These are phyloP conservation scores for Liodrosophila aerea DNA, from an alignment of 2,888 invertebrate species.

Conservation along the genomic window DNA sequence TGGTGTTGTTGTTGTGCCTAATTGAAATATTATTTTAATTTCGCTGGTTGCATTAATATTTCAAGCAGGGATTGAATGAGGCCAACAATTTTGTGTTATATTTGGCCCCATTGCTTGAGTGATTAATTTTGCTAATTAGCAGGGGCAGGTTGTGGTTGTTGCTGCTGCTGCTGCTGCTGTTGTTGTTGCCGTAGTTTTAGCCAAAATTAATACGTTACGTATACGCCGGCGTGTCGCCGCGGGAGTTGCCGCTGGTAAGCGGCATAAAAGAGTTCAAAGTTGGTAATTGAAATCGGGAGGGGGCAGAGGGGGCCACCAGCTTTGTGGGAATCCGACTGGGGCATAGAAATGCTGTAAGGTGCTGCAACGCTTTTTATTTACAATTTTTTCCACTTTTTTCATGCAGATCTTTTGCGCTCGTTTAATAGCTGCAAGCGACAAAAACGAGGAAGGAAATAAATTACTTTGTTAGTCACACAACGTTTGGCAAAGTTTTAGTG, in stretches of 20 bases:
- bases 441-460: constrained; percentile 75
- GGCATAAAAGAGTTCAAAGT: constrained; percentile 64
- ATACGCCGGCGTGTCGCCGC: constrained; percentile 66
- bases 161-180: constrained; percentile 20
- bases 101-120: constrained; percentile 40
- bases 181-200: constrained; percentile 24
- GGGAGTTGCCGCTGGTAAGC: constrained; percentile 53
- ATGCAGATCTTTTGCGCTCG: constrained; percentile 48
- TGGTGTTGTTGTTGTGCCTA: constrained; percentile 18
- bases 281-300: constrained; percentile 53
- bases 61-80: constrained; percentile 17
- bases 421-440: constrained; percentile 68
- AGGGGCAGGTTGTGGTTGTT: constrained; percentile 21
- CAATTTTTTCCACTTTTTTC: too few relatives aligned
- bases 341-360: constrained; percentile 28
- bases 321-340: constrained; percentile 52
- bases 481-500: constrained; percentile 39
- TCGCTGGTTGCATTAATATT: constrained; percentile 59
- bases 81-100: constrained; percentile 36
- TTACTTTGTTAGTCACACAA: constrained; percentile 53
- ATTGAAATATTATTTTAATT: constrained; percentile 58
- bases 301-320: background rate
- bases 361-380: constrained; percentile 40
- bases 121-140: constrained; percentile 67
- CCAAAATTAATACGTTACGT: constrained; percentile 75